Base-by-base conservation (phyloP, 1,140 invertebrate genomes). In the Scaptomyza hsui region DNA sequence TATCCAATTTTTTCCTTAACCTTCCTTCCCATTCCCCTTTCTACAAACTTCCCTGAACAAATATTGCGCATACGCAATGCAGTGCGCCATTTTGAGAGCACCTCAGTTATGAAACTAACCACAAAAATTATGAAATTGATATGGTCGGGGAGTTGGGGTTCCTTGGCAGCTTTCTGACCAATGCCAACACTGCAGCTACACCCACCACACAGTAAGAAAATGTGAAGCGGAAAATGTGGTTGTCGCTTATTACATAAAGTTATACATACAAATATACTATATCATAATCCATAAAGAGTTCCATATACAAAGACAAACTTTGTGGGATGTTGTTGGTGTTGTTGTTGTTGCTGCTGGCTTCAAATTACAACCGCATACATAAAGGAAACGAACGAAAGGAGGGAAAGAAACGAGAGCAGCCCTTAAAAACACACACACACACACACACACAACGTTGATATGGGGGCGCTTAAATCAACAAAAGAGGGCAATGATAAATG, bases 211-310 rank as follows among this genome's bases (percentile, higher is more conserved):
- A 61, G 9, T 1, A 9, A 29, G 26, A 9, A 16, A 24, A 53
- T 39, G 13, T 49, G 42, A 48, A 24, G 29, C 37, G 12, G 5
- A 41, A 59, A 63, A 60, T 52, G 65, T 64, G 67, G 60, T 55
- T 32, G 18, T 56, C 60, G 60, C 59, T 47, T 70, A 63, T 86
- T 81, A 74, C 82, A 86, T 88, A 67, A 86, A 78, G 78, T 88
- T 86, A 86, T 86, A 74, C 19, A 21, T 29, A 9, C 9, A 29
- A 1, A 29, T 29, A 9, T 7, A 9, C n/a, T 72, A 75, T 57
- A 89, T 89, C 83, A 89, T 89, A 89, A 89, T 86, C 88, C 78
- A 89, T 89, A 89, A 89, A 16, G 26, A 29, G 41, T 75, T 70
- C 32, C 62, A 65, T 61, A 63, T 70, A 60, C 10, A 41, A 1